Evolutionary conservation across 2,888 invertebrate genomes (phyloP).

Genomic region (Campoplex capitator): DNA sequence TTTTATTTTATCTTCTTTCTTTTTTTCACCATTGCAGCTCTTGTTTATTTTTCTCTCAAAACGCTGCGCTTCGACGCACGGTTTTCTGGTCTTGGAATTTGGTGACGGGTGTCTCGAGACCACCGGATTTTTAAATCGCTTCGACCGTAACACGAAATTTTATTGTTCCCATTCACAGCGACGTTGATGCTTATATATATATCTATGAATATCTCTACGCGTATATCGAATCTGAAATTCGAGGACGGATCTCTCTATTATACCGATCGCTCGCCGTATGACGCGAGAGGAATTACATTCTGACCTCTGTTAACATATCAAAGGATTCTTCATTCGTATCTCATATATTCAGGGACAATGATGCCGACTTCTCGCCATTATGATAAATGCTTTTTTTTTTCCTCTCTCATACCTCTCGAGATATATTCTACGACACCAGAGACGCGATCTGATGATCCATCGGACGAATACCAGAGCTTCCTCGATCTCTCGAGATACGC

Average conservation of each 20-base stretch:
- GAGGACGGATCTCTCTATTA: conserved; percentile 55
- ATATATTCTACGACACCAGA: not conserved
- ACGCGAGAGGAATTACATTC: conserved; percentile 78
- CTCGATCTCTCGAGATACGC: not conserved
- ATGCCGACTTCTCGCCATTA: conserved; percentile 75
- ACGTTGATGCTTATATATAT: conserved; percentile 20
- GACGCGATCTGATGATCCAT: not conserved
- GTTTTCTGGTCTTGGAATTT: not conserved
- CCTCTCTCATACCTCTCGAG: not conserved
- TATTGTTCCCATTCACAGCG: conserved; percentile 26
- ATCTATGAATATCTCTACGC: not conserved
- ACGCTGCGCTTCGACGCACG: too few relatives aligned
- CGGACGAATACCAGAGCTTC: not conserved
- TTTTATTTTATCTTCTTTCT: not conserved
- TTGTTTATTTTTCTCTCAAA: not conserved
- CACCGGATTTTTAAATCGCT: not conserved
- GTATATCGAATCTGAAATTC: conserved; percentile 49
- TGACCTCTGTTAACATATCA: conserved; percentile 83
- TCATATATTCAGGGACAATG: conserved; percentile 32
- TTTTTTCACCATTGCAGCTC: not conserved
- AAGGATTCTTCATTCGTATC: conserved; percentile 69
- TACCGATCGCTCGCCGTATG: conserved; percentile 42
- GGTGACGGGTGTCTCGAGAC: too few relatives aligned
- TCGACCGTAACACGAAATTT: conserved; percentile 38
- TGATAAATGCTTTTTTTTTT: conserved; percentile 75